Evolutionary conservation across 2,113 vertebrate species (phyloP).

Genomic region (Dicaeum eximium): DNA sequence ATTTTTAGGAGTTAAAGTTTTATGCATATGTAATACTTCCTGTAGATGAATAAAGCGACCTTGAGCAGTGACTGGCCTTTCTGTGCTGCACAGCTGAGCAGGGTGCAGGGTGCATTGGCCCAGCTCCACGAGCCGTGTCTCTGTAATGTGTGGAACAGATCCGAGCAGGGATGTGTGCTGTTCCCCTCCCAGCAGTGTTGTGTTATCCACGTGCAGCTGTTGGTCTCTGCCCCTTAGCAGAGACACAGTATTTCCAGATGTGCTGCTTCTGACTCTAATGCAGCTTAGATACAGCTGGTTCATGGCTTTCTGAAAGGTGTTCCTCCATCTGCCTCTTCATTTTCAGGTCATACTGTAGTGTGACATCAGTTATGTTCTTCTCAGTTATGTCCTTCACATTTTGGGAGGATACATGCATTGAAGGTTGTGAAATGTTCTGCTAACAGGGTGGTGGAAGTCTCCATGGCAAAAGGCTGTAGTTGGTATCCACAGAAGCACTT

Average conservation of each 20-base stretch:
- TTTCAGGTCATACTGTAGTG: neutral
- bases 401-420: neutral
- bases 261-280: neutral
- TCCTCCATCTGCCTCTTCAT: neutral
- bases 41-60: neutral
- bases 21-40: neutral
- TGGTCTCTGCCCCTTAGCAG: neutral
- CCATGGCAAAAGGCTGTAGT: neutral
- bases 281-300: neutral
- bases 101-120: neutral
- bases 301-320: neutral
- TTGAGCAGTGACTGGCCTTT: neutral
- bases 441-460: neutral
- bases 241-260: neutral
- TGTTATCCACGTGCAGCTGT: neutral
- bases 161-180: accelerated
- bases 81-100: neutral
- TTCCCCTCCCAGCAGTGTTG: neutral
- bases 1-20: neutral
- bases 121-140: neutral
- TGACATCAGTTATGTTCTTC: neutral
- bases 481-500: neutral
- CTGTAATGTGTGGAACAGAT: neutral
- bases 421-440: neutral
- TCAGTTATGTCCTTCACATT: neutral